These are phyloP conservation scores for Talpa occidentalis DNA, from an alignment of 2,113 vertebrate genomes.

Conservation along the genomic window DNA sequence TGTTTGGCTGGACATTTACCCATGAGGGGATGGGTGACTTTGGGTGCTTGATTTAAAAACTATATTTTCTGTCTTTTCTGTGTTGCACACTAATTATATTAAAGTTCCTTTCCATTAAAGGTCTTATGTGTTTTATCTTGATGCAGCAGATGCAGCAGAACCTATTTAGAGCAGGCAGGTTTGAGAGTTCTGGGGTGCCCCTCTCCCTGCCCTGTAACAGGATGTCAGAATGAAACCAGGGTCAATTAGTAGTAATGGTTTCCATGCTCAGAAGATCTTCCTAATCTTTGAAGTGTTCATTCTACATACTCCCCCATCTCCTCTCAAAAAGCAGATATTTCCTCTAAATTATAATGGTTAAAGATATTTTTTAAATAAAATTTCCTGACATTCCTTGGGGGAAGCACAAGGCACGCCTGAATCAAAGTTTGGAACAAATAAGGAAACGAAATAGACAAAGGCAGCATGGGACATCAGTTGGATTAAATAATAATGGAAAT, in stretches of 20 bases:
- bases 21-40: too few relatives aligned
- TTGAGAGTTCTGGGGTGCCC: too few relatives aligned
- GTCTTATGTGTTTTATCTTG: too few relatives aligned
- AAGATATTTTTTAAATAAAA: neutral
- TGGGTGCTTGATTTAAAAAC: too few relatives aligned
- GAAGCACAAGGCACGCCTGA: neutral
- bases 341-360: neutral
- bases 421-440: neutral
- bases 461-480: neutral
- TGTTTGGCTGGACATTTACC: too few relatives aligned
- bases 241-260: neutral
- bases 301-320: neutral
- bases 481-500: neutral
- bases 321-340: neutral
- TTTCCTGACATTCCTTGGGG: neutral
- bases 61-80: too few relatives aligned
- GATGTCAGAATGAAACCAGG: neutral
- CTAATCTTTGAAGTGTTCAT: neutral
- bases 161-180: too few relatives aligned
- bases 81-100: too few relatives aligned
- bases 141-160: too few relatives aligned
- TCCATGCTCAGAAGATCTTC: neutral
- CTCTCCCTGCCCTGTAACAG: too few relatives aligned
- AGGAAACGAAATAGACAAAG: neutral
- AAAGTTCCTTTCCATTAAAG: too few relatives aligned